These are phyloP conservation scores for Anarhynchus alexandrinus DNA, from an alignment of 2,113 vertebrate species.

Conservation along the genomic window DNA sequence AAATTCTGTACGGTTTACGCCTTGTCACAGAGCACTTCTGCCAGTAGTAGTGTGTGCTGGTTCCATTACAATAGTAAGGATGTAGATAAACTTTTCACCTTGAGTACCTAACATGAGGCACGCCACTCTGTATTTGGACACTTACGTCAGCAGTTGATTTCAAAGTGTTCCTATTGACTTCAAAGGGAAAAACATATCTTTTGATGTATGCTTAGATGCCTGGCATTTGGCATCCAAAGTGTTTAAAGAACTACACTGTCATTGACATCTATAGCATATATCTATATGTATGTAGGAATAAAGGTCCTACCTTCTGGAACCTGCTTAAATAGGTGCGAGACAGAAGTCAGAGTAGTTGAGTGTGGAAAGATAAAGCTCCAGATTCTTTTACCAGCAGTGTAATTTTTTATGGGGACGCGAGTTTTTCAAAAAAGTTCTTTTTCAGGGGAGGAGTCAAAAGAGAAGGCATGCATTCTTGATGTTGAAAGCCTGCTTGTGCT, in stretches of 20 bases:
- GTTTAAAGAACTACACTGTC: not conserved
- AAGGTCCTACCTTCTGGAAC: not conserved
- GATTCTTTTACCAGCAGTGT: not conserved
- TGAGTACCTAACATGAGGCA: not conserved
- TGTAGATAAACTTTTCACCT: conserved; percentile 5
- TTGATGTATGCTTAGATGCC: conserved; percentile 3
- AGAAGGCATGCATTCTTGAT: not conserved
- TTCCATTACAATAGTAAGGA: not conserved
- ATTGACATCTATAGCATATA: not conserved
- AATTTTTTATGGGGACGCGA: not conserved
- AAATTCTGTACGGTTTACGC: not conserved
- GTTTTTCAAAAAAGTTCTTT: not conserved
- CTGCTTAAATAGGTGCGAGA: not conserved
- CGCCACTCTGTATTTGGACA: not conserved
- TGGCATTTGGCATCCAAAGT: not conserved
- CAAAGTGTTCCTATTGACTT: not conserved
- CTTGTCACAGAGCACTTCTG: not conserved
- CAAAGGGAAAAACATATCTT: not conserved
- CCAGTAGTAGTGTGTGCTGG: not conserved
- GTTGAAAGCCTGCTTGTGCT: not conserved
- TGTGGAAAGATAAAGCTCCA: not conserved
- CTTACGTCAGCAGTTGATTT: not conserved
- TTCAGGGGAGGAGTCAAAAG: not conserved
- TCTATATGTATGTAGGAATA: not conserved
- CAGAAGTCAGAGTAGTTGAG: not conserved